phyloP scores from a whole-genome alignment of 2,797 vertebrate species.

The Spheniscus humboldti region DNA sequence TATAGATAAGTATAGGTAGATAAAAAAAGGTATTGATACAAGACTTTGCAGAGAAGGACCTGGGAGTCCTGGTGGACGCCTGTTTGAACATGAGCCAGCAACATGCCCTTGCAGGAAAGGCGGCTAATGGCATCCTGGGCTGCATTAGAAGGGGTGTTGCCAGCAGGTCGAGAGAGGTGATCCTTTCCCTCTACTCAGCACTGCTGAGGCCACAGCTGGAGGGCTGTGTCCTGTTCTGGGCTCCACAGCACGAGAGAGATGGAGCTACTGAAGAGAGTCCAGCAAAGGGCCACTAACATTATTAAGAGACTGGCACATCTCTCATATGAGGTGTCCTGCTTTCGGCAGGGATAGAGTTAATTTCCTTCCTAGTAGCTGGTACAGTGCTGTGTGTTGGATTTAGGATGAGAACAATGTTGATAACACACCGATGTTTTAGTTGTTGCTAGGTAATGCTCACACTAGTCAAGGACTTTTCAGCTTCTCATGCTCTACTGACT shows the following conservation, averaged over 20 bases:
- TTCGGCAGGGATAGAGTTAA: too few relatives aligned
- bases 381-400: too few relatives aligned
- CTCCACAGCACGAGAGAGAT: not conserved
- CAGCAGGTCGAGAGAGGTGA: not conserved
- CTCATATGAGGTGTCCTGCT: not conserved
- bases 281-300: not conserved
- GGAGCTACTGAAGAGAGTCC: not conserved
- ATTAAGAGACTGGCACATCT: not conserved
- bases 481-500: too few relatives aligned
- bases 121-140: accelerated
- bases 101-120: accelerated
- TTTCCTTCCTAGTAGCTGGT: too few relatives aligned
- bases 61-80: not conserved
- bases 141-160: not conserved
- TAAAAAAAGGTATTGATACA: not conserved
- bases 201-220: not conserved
- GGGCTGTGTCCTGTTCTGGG: not conserved
- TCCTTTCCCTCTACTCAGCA: not conserved
- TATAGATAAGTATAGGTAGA: not conserved
- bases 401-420: too few relatives aligned
- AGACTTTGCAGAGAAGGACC: not conserved
- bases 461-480: too few relatives aligned
- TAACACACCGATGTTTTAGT: too few relatives aligned
- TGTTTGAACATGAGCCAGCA: not conserved
- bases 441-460: too few relatives aligned